Conservation (phyloP, 1,140 invertebrate species). For the Tigriopus japonicus region DNA sequence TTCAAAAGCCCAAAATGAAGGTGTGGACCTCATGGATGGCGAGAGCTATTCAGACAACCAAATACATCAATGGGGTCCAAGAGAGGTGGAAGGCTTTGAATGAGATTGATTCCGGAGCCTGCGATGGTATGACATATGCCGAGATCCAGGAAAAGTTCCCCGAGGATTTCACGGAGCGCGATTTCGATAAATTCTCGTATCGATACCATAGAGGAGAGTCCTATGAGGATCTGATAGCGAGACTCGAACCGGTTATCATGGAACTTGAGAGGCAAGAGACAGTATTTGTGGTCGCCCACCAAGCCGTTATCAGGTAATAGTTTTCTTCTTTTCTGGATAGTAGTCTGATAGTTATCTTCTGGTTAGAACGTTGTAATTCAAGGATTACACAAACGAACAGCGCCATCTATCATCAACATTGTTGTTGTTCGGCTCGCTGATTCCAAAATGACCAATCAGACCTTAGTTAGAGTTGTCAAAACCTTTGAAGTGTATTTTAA, state of each 20-base stretch:
- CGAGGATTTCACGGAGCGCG: constrained; percentile 81
- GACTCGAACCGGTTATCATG: constrained; percentile 96
- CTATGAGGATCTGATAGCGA: constrained; percentile 87
- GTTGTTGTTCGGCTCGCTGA: too few relatives aligned
- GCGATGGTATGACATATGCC: constrained; percentile 98
- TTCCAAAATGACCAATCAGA: too few relatives aligned
- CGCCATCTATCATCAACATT: too few relatives aligned
- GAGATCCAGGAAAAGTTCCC: constrained; percentile 90
- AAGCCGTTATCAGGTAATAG: constrained; percentile 71
- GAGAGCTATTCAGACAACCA: constrained; percentile 85
- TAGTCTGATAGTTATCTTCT: too few relatives aligned
- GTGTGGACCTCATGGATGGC: constrained; percentile 97
- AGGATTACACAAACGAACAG: too few relatives aligned
- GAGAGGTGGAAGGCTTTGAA: constrained; percentile 58
- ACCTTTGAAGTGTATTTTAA: too few relatives aligned
- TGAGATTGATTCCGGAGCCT: constrained; percentile 98
- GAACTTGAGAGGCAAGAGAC: constrained; percentile 95
- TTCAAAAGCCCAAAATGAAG: neutral
- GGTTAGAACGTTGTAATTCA: too few relatives aligned
- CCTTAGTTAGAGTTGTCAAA: too few relatives aligned
- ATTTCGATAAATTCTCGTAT: constrained; percentile 95
- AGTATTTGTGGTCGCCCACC: constrained; percentile 92
- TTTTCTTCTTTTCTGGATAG: constrained; percentile 97
- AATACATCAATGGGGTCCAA: constrained; percentile 69
- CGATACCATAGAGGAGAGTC: constrained; percentile 93